phyloP scores from a whole-genome alignment of 2,888 invertebrate species.

The Isotomurus palustris region DNA sequence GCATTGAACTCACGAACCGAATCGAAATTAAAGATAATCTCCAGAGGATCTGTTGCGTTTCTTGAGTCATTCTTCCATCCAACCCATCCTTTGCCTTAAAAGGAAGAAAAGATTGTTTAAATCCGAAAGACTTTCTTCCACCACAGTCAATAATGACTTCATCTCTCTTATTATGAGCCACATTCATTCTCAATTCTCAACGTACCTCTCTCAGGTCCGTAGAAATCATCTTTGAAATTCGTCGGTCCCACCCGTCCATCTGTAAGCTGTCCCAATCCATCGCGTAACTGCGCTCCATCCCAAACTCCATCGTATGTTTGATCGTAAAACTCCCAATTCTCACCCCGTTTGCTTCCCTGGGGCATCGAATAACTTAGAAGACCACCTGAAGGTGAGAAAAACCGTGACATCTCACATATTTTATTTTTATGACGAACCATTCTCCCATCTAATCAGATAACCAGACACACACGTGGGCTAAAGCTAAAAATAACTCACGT shows the following conservation, averaged over 20 bases:
- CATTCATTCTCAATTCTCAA: no score
- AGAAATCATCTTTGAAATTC: conserved; percentile 63
- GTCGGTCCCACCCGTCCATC: conserved; percentile 76
- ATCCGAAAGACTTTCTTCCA: no score
- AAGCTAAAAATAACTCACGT: no score
- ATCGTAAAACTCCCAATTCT: conserved; percentile 76
- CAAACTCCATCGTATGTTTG: conserved; percentile 79
- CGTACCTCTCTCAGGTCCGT: conserved; percentile 56
- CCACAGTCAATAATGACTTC: no score
- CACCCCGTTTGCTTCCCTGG: conserved; percentile 75
- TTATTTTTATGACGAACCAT: no score
- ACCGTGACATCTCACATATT: no score
- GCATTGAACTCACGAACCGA: conserved; percentile 78
- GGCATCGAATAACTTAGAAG: conserved; percentile 82
- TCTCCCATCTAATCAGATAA: no score
- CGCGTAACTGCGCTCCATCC: conserved; percentile 67
- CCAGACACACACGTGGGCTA: no score
- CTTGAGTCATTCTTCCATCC: conserved; percentile 81
- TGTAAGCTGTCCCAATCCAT: conserved; percentile 78
- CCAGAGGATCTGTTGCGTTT: conserved; percentile 57
- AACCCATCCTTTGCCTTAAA: conserved; percentile 72
- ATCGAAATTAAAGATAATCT: conserved; percentile 77
- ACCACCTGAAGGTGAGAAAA: conserved; percentile 58
- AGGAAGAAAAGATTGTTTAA: conserved; percentile 2
- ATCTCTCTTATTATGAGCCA: no score